A percentile compares a stretch with the other conserved stretches of the same genome.
Evolutionary conservation across 2,888 invertebrate genomes (phyloP).

Genomic region (Temnothorax unifasciatus): DNA sequence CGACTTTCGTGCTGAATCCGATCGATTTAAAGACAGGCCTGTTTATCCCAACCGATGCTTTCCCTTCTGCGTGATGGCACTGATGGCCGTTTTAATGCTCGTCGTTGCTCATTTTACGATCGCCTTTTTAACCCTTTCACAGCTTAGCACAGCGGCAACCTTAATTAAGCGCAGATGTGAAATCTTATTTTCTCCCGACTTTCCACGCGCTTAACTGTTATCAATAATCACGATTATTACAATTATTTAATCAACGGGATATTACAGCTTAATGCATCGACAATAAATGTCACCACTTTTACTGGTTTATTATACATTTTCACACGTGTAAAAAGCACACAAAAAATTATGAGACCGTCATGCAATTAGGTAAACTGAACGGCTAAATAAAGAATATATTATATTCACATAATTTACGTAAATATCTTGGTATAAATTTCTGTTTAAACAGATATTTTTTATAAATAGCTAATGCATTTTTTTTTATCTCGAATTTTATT

Average conservation of each 20-base stretch:
- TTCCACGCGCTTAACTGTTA: constrained; percentile 15
- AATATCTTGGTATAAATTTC: background rate
- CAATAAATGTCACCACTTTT: background rate
- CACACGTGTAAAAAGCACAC: background rate
- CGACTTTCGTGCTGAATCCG: constrained; percentile 26
- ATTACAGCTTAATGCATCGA: background rate
- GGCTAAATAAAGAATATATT: background rate
- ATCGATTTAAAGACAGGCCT: constrained; percentile 32
- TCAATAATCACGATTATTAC: constrained; percentile 28
- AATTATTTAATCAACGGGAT: constrained; percentile 36
- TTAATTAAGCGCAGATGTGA: constrained; percentile 33
- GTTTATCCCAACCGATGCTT: constrained; percentile 9
- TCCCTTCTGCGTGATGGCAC: background rate
- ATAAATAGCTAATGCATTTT: background rate
- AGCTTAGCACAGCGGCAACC: background rate
- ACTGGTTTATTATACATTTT: constrained; percentile 22
- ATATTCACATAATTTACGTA: background rate
- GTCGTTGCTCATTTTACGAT: constrained; percentile 7
- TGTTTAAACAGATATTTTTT: background rate
- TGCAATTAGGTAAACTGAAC: background rate
- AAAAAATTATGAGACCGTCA: background rate
- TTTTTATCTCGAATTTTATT: background rate
- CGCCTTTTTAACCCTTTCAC: constrained; percentile 36
- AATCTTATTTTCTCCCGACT: constrained; percentile 27
- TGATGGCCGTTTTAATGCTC: constrained; percentile 14